These are phyloP conservation scores for Emydocephalus ijimae DNA, from an alignment of 2,113 vertebrate species.

Conservation along the genomic window DNA sequence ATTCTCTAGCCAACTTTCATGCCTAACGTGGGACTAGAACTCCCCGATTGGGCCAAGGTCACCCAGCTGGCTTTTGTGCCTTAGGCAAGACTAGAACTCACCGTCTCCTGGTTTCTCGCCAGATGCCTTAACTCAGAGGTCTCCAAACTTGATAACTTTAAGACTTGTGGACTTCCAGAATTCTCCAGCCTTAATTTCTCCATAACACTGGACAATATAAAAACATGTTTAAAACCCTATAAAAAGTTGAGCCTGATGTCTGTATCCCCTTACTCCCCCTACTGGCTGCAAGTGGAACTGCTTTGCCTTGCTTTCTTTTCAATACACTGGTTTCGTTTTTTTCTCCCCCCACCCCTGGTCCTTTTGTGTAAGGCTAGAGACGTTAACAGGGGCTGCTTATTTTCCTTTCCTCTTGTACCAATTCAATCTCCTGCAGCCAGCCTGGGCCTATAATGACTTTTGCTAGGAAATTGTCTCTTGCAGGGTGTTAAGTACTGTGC, in stretches of 20 bases:
- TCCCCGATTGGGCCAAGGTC: too few species aligned
- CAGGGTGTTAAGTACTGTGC: too few species aligned
- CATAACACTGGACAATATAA: not conserved
- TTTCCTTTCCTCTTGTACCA: not conserved
- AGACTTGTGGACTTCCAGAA: too few species aligned
- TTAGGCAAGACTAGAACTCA: not conserved
- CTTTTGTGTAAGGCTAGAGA: not conserved
- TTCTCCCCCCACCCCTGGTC: too few species aligned
- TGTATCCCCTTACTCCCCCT: not conserved
- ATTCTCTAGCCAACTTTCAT: too few species aligned
- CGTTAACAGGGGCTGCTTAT: not conserved
- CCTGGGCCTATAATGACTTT: not conserved
- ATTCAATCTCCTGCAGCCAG: not conserved
- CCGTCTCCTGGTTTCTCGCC: not conserved
- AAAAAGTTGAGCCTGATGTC: not conserved
- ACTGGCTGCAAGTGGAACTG: not conserved
- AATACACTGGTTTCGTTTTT: not conserved
- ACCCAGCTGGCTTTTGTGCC: too few species aligned
- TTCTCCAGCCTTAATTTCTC: not conserved
- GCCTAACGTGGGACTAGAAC: too few species aligned
- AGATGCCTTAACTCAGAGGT: not conserved
- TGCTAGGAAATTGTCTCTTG: not conserved
- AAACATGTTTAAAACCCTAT: not conserved
- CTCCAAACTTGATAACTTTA: too few species aligned
- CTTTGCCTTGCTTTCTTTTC: not conserved